Base-by-base conservation (phyloP, 2,888 invertebrate genomes). In the Parascotia fuliginaria region DNA sequence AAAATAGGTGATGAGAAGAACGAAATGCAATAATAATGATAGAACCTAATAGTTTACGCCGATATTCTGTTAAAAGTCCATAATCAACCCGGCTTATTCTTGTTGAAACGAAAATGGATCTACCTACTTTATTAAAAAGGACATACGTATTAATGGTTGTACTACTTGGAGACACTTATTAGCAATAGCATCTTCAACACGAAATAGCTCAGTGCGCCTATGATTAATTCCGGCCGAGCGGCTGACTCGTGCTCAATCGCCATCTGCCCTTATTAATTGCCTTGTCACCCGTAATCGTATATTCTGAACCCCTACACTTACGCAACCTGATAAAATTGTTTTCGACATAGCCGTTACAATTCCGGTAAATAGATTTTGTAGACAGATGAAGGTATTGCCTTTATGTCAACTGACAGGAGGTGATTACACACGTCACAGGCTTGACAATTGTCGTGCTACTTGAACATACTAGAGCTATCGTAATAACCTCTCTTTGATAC, bases 221-320 rank as follows among this genome's bases (percentile, higher is more conserved):
- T 90, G 89, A 90, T 90, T 89, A 89, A 90, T 89, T 86, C 87
- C 84, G 85, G 81, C 78, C 83, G 82, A 85, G 77, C 83, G 85
- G 83, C 79, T 85, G 88, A 87, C 83, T 89, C 89, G 89, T 89
- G 89, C 87, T 85, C 90, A 89, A 90, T 90, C 89, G 89, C 89
- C 88, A 86, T 88, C 88, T 87, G 86, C 89, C 89, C 88, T 90
- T 89, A 90, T 89, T 90, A 89, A 90, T 90, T 90, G 89, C 88
- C 88, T 87, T 88, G 89, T 89, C 89, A 89, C 80, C 79, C 75
- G 83, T 87, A 87, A 87, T 88, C 88, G 85, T 85, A 79, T 79
- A 83, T 85, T 85, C 87, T 82, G 40, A 65, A 65, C 70, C 71
- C 50, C 49, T 50, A 70, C 65, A 65, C 65, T 63, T 66, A 74